A percentile compares a stretch with the other conserved stretches of the same genome.
Evolutionary conservation across 2,888 invertebrate genomes (phyloP).

Genomic region (Orchestes rusci): DNA sequence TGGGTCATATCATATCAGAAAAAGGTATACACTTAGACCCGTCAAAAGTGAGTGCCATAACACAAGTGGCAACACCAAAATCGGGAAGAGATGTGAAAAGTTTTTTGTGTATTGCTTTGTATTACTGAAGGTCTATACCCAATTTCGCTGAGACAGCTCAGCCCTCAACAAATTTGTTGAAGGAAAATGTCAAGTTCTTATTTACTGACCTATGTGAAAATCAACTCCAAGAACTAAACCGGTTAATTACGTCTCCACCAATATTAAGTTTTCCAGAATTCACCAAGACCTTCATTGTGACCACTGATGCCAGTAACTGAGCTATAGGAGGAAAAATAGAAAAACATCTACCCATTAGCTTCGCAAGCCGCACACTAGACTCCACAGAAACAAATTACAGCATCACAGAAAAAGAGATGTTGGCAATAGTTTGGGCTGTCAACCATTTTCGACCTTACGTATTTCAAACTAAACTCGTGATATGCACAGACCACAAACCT

Average conservation of each 20-base stretch:
- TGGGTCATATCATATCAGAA: conserved; percentile 24
- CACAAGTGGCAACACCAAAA: conserved; percentile 20
- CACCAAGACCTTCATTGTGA: conserved; percentile 8
- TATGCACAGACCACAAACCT: conserved; percentile 38
- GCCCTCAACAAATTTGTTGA: conserved; percentile 22
- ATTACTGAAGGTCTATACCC: conserved; percentile 13
- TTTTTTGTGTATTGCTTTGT: conserved; percentile 26
- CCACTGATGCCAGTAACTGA: conserved; percentile 36
- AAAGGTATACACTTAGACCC: conserved; percentile 24
- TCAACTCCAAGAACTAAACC: conserved; percentile 18
- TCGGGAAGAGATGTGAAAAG: conserved; percentile 25
- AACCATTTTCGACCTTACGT: conserved; percentile 32
- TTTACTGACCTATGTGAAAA: conserved; percentile 18
- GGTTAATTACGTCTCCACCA: conserved; percentile 17
- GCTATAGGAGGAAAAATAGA: conserved; percentile 28
- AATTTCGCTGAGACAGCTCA: conserved; percentile 23
- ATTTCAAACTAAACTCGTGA: conserved; percentile 35
- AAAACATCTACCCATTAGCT: conserved; percentile 36
- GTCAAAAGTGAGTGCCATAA: conserved; percentile 16
- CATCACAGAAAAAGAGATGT: conserved; percentile 35
- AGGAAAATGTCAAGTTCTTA: conserved; percentile 16
- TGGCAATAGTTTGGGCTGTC: neutral
- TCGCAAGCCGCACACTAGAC: conserved; percentile 34
- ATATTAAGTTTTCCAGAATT: conserved; percentile 28
- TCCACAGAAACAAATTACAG: conserved; percentile 36